Evolutionary conservation across 2,113 vertebrate species (phyloP).

Genomic region (Macquaria australasica): DNA sequence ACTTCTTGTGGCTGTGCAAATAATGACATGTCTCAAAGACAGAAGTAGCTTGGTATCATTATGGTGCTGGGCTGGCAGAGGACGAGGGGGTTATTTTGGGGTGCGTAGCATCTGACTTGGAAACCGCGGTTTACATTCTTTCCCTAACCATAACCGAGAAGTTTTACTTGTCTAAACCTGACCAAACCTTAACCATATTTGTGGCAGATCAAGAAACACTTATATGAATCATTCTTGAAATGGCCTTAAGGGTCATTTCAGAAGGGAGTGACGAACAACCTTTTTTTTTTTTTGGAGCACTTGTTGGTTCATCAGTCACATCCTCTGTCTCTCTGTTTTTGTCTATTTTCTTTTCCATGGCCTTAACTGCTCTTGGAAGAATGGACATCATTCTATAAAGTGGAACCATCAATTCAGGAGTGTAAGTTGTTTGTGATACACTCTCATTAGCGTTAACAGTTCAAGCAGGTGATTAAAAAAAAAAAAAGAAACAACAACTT

Average conservation of each 20-base stretch:
- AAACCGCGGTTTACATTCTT: neutral
- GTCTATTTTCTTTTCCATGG: neutral
- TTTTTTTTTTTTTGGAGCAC: neutral
- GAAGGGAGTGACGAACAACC: neutral
- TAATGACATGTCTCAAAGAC: neutral
- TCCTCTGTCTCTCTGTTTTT: neutral
- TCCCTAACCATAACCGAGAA: neutral
- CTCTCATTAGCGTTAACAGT: slow-evolving; percentile 37
- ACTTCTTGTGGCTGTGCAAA: neutral
- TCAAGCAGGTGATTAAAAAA: slow-evolving; percentile 27
- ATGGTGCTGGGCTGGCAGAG: neutral
- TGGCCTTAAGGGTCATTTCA: neutral
- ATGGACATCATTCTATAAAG: slow-evolving; percentile 20
- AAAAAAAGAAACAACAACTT: slow-evolving; percentile 32
- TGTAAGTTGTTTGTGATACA: slow-evolving; percentile 26
- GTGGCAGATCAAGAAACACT: neutral
- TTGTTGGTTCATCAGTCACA: slow-evolving; percentile 13
- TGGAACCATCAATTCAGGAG: slow-evolving; percentile 12
- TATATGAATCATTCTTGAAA: neutral
- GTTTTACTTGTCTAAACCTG: neutral
- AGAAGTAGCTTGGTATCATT: neutral
- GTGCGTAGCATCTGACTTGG: neutral
- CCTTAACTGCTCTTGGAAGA: slow-evolving; percentile 3
- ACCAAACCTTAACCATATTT: neutral
- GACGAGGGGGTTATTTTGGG: neutral